Conservation (phyloP, 1,140 invertebrate species). For the Teleogryllus occipitalis region DNA sequence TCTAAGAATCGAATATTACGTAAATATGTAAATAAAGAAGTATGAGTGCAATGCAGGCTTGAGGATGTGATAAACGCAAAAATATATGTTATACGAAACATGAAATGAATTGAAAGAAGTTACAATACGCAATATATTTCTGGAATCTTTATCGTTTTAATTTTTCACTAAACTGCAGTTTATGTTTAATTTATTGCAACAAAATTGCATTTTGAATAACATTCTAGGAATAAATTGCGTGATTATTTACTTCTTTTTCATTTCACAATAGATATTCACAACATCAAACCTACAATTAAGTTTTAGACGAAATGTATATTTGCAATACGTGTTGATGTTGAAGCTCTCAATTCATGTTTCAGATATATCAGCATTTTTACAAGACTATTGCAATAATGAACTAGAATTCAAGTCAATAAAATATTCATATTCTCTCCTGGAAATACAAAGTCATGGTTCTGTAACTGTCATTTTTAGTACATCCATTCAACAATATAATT, state of each 20-base stretch:
- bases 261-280: slow-evolving; percentile 1
- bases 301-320: background rate
- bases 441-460: background rate
- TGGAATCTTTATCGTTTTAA: background rate
- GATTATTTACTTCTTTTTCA: background rate
- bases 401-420: slow-evolving; percentile 1
- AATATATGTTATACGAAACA: background rate
- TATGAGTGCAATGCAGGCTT: background rate
- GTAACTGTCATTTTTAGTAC: background rate
- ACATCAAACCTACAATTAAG: background rate
- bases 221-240: background rate
- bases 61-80: background rate
- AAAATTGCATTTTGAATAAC: background rate
- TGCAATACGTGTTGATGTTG: background rate
- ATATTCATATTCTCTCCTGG: background rate
- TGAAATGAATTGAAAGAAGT: background rate
- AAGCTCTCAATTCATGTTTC: background rate
- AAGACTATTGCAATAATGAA: background rate
- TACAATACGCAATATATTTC: background rate
- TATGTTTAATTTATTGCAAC: background rate
- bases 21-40: background rate
- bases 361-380: background rate
- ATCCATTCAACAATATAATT: background rate
- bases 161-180: too few relatives aligned
- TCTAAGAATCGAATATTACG: background rate